Percentiles rank a stretch among this genome's conserved stretches.
phyloP scores from a whole-genome alignment of 2,113 vertebrate genomes.

The Passer domesticus region DNA sequence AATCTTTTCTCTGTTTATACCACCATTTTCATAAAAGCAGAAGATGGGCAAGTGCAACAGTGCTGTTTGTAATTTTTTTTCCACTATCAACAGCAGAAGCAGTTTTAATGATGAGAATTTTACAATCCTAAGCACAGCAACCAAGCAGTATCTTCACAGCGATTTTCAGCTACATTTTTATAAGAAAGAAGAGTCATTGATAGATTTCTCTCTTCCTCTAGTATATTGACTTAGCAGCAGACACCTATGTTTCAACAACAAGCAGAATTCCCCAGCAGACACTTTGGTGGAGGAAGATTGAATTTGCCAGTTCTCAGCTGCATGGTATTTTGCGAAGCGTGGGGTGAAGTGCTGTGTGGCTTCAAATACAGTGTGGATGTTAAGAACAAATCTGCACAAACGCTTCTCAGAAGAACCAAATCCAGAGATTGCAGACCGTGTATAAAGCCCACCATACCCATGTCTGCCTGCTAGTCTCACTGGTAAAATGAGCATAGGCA shows the following conservation, averaged over 20 bases:
- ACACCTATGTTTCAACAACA: background rate
- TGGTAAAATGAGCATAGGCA: background rate
- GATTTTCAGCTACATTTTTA: slow-evolving; percentile 10
- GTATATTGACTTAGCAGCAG: slow-evolving; percentile 27
- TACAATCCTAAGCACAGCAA: slow-evolving; percentile 27
- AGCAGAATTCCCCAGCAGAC: background rate
- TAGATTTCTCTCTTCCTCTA: slow-evolving; percentile 31
- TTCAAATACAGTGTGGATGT: background rate
- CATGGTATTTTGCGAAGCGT: background rate
- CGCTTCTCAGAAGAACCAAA: background rate
- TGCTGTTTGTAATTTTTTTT: slow-evolving; percentile 28
- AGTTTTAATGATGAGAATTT: background rate
- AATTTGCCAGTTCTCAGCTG: slow-evolving; percentile 46
- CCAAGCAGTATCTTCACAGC: background rate
- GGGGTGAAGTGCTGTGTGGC: slow-evolving; percentile 12
- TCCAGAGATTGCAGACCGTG: background rate
- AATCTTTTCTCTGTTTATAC: background rate
- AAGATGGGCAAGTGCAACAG: background rate
- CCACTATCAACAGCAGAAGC: background rate
- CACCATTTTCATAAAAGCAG: slow-evolving; percentile 14
- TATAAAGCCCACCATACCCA: background rate
- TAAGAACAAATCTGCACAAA: background rate
- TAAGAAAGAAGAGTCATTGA: slow-evolving; percentile 24
- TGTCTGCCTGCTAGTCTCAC: background rate
- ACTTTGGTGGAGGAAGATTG: background rate